Evolutionary conservation across 2,797 vertebrate genomes (phyloP), one percentile per base, ranked within the genome.

Genomic region (Acanthis flammea): DNA sequence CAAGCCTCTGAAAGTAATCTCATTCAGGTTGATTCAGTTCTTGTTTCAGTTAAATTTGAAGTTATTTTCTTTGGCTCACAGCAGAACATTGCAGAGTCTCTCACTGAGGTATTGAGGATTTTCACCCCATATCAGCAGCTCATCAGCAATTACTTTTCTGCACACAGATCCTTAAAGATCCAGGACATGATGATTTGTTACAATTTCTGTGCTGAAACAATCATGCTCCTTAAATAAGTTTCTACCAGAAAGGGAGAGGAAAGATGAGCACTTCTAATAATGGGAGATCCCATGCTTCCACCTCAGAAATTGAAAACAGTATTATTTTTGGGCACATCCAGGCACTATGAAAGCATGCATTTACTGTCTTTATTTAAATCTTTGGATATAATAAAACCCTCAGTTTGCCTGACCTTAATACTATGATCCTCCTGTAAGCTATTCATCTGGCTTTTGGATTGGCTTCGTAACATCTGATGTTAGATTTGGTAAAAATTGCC

Each of bases 61-160:
- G 93, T 92, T 96, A 96, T 95, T 96, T 96, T 94, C 91, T 96
- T 86, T 91, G 94, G 89, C 84, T 96, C 94, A 91, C 78, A 95
- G 94, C 51, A 96, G 94, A 93, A 86, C 78, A 92, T 65, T 37
- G 55, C 84, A 85, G 33, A 86, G 89, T 62, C 78, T 86, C 58
- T 92, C 80, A 87, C 58, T 19, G 86, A 94, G 86, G 73, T 94
- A 95, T 57, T 90, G 87, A 93, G 89, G 86, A 93, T 94, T 96
- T 96, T 95, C 91, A 94, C 84, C 87, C 72, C 24, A 5, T 96
- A 96, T 96, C 91, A 93, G 71, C 75, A 92, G 90, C 93, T 92
- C 80, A 95, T 96, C 92, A 95, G 89, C 95, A 96, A 97, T 95
- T 96, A 95, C 95, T 95, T 92, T 90, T 91, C 93, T 91, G 74